These are phyloP conservation scores for Rhorus exstirpatorius DNA, from an alignment of 2,888 invertebrate species.

Conservation along the genomic window DNA sequence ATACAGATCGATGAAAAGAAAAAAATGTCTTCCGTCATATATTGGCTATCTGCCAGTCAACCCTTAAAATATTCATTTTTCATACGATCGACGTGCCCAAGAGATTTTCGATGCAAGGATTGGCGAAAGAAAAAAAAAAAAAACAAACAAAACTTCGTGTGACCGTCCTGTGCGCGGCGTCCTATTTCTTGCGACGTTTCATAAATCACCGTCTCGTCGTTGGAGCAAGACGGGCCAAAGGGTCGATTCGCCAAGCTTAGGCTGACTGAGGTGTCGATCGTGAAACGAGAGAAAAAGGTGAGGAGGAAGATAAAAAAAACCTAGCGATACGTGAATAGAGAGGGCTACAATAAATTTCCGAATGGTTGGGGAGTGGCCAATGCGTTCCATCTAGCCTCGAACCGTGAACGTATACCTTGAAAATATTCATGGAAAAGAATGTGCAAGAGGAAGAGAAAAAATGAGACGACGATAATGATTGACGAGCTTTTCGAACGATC, in stretches of 20 bases:
- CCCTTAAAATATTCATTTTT: constrained; percentile 40
- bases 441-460: constrained; percentile 14
- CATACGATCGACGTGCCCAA: background rate
- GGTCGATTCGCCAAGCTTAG: constrained; percentile 12
- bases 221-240: constrained; percentile 28
- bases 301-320: background rate
- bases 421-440: constrained; percentile 4
- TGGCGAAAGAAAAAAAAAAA: background rate
- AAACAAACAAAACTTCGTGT: constrained; percentile 12
- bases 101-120: constrained; percentile 3
- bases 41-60: constrained; percentile 1
- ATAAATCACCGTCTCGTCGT: constrained; percentile 58
- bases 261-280: background rate
- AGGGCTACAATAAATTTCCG: constrained; percentile 61
- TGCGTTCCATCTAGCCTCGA: constrained; percentile 10
- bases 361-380: constrained; percentile 62
- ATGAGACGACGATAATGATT: constrained; percentile 36
- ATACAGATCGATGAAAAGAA: too few relatives aligned
- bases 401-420: constrained; percentile 35
- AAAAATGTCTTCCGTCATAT: background rate
- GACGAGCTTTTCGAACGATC: constrained; percentile 12
- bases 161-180: constrained; percentile 6
- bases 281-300: too few relatives aligned
- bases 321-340: background rate
- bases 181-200: constrained; percentile 31